Evolutionary conservation across 2,797 vertebrate genomes (phyloP).

Genomic region (Bufotes viridis): DNA sequence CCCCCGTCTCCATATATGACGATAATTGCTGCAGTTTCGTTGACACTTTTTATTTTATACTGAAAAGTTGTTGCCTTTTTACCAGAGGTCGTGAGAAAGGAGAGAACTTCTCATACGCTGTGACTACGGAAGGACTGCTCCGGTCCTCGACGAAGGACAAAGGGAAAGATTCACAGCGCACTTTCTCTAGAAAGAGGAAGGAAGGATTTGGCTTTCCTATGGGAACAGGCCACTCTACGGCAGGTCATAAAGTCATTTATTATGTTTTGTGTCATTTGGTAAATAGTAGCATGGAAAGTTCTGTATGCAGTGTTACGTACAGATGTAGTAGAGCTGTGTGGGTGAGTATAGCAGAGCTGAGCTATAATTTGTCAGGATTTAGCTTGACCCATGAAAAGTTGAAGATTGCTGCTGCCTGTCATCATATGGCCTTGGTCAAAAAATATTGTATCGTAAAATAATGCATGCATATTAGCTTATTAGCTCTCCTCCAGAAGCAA

Average conservation of each 20-base stretch:
- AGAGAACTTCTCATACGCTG: conserved; percentile 2
- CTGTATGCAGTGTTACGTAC: neutral
- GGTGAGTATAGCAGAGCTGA: neutral
- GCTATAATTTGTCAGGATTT: neutral
- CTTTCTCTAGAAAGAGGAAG: conserved; percentile 52
- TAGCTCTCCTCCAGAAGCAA: too few species aligned
- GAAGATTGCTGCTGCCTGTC: too few species aligned
- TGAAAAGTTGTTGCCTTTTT: neutral
- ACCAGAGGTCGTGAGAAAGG: conserved; percentile 42
- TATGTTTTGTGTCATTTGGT: neutral
- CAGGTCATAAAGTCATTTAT: conserved; percentile 36
- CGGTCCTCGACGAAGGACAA: conserved; percentile 12
- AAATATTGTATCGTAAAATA: too few species aligned
- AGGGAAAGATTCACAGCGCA: conserved; percentile 35
- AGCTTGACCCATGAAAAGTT: too few species aligned
- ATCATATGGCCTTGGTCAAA: too few species aligned
- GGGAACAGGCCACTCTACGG: conserved; percentile 33
- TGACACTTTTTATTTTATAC: conserved; percentile 14
- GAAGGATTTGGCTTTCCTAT: conserved; percentile 35
- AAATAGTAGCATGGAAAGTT: neutral
- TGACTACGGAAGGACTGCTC: neutral
- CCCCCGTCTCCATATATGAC: conserved; percentile 9
- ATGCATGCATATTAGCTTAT: too few species aligned
- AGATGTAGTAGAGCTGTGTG: neutral
- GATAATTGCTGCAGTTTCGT: neutral